These are phyloP conservation scores for Tringa solitaria DNA, from an alignment of 2,113 vertebrate genomes.

Conservation along the genomic window DNA sequence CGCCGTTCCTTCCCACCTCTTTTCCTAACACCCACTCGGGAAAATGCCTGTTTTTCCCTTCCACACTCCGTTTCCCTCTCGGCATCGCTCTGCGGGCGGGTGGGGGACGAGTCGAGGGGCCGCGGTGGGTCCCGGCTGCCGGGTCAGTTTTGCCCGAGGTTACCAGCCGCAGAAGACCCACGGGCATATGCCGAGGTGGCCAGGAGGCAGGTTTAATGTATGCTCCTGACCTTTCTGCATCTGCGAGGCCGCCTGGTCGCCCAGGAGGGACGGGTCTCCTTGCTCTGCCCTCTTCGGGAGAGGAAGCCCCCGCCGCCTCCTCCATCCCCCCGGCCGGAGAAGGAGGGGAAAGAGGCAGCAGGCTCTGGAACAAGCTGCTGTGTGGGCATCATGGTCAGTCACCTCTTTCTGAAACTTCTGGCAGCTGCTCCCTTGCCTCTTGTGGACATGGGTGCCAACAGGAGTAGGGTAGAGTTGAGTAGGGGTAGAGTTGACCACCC, in stretches of 20 bases:
- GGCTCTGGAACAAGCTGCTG: rapidly evolving
- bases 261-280: neutral
- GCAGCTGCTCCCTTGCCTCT: neutral
- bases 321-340: rapidly evolving
- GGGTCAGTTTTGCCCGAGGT: neutral
- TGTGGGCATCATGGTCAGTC: neutral
- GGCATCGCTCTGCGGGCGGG: neutral
- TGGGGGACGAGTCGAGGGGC: neutral
- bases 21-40: rapidly evolving
- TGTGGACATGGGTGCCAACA: neutral
- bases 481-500: too few species aligned
- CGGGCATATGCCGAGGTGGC: neutral
- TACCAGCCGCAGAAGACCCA: neutral
- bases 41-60: neutral
- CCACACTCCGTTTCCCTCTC: rapidly evolving
- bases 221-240: conserved; percentile 25
- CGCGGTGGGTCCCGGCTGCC: neutral
- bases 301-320: rapidly evolving
- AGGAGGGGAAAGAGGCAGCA: neutral
- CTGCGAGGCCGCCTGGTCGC: neutral
- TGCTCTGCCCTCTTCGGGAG: neutral
- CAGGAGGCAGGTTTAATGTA: neutral
- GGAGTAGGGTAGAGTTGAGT: neutral
- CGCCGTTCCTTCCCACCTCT: neutral
- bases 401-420: neutral